A percentile compares a stretch with the other conserved stretches of the same genome.
Conservation (phyloP, 2,797 vertebrate genomes). For the Zenarchopterus dispar region DNA sequence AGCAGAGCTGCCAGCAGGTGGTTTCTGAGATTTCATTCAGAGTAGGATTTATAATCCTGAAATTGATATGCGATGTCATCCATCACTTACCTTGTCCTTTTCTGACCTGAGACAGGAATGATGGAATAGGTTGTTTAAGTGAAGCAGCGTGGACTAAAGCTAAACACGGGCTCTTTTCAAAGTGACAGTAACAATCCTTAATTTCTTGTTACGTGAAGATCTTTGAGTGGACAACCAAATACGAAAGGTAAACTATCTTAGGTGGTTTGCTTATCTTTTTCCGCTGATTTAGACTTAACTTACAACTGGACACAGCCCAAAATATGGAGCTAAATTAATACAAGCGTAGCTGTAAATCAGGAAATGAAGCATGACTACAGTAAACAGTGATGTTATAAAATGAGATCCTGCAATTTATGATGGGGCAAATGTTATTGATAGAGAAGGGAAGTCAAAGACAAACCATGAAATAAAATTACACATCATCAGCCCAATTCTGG, state of each 20-base stretch:
- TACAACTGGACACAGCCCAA: too few relatives aligned
- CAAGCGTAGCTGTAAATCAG: slow-evolving; percentile 27
- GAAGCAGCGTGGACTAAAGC: slow-evolving; percentile 52
- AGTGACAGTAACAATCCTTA: slow-evolving; percentile 19
- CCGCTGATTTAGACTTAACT: too few relatives aligned
- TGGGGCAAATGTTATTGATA: slow-evolving; percentile 20
- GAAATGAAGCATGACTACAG: slow-evolving; percentile 26
- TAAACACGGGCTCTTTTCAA: slow-evolving; percentile 36
- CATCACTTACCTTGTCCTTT: slow-evolving; percentile 71
- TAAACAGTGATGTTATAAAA: slow-evolving; percentile 21
- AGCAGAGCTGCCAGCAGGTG: slow-evolving; percentile 44
- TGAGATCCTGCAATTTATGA: not conserved
- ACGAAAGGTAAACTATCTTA: too few relatives aligned
- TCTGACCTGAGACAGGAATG: slow-evolving; percentile 55
- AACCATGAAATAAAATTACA: slow-evolving; percentile 13
- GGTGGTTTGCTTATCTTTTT: too few relatives aligned
- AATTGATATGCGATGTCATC: slow-evolving; percentile 53
- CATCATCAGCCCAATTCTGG: slow-evolving; percentile 14
- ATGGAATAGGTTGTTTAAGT: slow-evolving; percentile 59
- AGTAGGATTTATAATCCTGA: slow-evolving; percentile 59
- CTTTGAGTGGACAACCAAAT: slow-evolving; percentile 1
- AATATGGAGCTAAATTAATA: not conserved
- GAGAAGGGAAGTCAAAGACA: slow-evolving; percentile 17
- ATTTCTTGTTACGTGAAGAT: slow-evolving; percentile 1
- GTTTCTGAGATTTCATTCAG: slow-evolving; percentile 56